Base-by-base conservation (phyloP, 2,113 vertebrate genomes). In the Myocastor coypus region DNA sequence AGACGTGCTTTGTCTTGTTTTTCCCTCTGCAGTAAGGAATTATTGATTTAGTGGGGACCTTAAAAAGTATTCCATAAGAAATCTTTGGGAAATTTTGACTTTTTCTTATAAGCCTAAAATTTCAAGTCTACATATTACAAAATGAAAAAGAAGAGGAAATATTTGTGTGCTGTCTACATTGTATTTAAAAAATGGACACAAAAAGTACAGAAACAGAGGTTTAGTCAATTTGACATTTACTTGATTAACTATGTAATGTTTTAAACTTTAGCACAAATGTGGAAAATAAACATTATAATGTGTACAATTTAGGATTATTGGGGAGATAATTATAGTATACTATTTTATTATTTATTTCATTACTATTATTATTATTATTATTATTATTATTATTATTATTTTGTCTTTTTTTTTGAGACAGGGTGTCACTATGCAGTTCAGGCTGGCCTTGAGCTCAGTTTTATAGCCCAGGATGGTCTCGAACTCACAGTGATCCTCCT, bases 1-100 rank as follows among this genome's bases (percentile, higher is more conserved):
- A 30, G 5, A 50, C 30, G 34, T 42, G 3, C 42, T 37, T 71
- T 75, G 14, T 9, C 4, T 83, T 75, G 11, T 30, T 83, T 93
- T 37, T 34, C 7, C 14, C 61, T 52, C 0, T 4, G 78, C 85
- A 91, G 16, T 9, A 59, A 89, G 26, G 91, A 81, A 61, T 63
- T 50, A 40, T 9, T 34, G 2, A 86, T 92, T 91, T 75, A 80
- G 71, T 1, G 83, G 26, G 4, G 0, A 0, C 46, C 89, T 57
- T 88, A 24, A 91, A 83, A 84, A 94, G 5, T n/a, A 2, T 57
- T n/a, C 2, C 63, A 83, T 0, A 77, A 52, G 2, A 96, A 37
- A 95, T 90, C 9, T 80, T 96, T 20, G 91, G 37, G 10, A 92
- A 93, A 80, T 59, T 32, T 55, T 83, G 4, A 11, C 14, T 8